Conservation (phyloP, 2,888 invertebrate genomes). For the Coelinius sp. region DNA sequence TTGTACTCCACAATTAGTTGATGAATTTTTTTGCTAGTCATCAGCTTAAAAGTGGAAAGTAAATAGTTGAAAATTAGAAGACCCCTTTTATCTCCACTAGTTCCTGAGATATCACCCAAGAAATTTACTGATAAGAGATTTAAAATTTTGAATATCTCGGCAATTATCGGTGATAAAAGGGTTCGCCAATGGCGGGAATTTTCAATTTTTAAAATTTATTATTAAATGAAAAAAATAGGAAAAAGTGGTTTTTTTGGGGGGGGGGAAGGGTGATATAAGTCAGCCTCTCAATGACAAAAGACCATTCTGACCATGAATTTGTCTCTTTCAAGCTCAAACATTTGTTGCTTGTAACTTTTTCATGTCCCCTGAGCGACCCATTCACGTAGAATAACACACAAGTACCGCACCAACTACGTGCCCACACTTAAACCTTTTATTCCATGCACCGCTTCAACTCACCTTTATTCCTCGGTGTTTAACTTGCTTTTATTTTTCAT, state of each 20-base stretch:
- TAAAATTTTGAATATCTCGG: too few species aligned
- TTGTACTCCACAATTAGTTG: too few species aligned
- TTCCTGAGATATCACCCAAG: too few species aligned
- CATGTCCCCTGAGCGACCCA: constrained; percentile 41
- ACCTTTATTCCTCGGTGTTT: constrained; percentile 35
- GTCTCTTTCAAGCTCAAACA: constrained; percentile 36
- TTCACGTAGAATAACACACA: constrained; percentile 45
- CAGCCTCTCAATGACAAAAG: not conserved
- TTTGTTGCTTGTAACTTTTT: constrained; percentile 26
- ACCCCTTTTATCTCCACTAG: too few species aligned
- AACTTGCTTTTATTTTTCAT: constrained; percentile 25
- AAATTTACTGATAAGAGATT: too few species aligned
- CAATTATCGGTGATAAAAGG: too few species aligned
- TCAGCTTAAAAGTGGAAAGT: too few species aligned
- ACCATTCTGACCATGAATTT: constrained; percentile 33
- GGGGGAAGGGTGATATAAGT: not conserved
- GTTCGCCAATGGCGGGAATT: too few species aligned
- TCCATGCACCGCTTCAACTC: constrained; percentile 29
- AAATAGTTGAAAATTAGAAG: too few species aligned
- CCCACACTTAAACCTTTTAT: constrained; percentile 37
- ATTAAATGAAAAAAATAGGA: not conserved
- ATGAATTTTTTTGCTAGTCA: too few species aligned
- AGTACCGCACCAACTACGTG: constrained; percentile 43
- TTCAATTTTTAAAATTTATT: not conserved
- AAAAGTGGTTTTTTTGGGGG: not conserved